phyloP scores from a whole-genome alignment of 2,113 vertebrate genomes.

The Seriola aureovittata region DNA sequence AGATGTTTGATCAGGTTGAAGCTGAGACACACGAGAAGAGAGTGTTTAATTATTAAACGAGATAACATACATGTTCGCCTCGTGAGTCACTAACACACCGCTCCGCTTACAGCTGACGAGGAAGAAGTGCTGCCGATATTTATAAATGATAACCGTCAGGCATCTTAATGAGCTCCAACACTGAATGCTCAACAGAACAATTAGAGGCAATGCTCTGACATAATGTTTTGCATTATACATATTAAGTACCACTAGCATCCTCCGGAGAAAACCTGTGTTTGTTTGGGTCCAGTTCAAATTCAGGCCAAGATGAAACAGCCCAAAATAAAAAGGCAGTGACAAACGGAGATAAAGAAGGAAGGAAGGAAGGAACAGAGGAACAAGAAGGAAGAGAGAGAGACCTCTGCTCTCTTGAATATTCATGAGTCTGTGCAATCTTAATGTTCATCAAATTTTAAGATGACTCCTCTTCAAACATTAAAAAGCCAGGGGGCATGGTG shows the following conservation, averaged over 20 bases:
- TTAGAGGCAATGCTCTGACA: conserved; percentile 10
- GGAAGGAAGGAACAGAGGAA: neutral
- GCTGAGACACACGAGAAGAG: neutral
- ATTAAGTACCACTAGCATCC: neutral
- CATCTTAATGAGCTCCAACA: conserved; percentile 28
- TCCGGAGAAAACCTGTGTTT: neutral
- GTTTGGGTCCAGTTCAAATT: conserved; percentile 21
- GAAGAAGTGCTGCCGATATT: neutral
- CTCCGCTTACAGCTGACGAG: neutral
- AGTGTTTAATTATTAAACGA: neutral
- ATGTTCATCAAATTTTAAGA: conserved; percentile 57
- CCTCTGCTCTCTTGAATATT: conserved; percentile 38
- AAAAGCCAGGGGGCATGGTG: neutral
- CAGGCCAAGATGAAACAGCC: conserved; percentile 14
- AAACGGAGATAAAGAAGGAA: neutral
- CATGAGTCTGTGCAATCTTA: conserved; percentile 27
- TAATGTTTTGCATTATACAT: conserved; percentile 40
- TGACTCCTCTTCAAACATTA: conserved; percentile 39
- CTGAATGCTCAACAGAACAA: neutral
- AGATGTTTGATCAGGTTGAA: neutral
- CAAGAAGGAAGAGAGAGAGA: neutral
- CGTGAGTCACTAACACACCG: neutral
- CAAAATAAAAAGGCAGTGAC: neutral
- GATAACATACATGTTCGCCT: neutral
- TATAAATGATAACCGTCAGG: neutral